Evolutionary conservation across 2,888 invertebrate species (phyloP).

Genomic region (Polymixis lichenea): DNA sequence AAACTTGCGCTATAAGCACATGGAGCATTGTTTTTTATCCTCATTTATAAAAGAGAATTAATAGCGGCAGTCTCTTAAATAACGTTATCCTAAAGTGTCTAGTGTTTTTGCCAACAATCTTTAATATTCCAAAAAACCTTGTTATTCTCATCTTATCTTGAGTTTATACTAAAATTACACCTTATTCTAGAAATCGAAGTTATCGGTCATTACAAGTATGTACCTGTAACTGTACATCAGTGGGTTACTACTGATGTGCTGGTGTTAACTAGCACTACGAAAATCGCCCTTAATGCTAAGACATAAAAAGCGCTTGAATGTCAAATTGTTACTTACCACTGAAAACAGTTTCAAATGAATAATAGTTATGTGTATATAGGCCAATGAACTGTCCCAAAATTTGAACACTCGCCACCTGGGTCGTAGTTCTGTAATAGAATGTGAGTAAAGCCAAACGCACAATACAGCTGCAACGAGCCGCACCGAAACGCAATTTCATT

Average conservation of each 20-base stretch:
- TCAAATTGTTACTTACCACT: background rate
- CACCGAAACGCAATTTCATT: background rate
- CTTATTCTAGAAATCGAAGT: background rate
- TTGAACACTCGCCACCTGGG: conserved; percentile 20
- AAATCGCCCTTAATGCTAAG: background rate
- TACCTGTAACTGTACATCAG: background rate
- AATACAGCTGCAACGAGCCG: background rate
- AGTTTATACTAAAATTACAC: background rate
- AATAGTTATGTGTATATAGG: background rate
- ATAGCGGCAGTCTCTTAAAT: conserved; percentile 45
- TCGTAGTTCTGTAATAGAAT: conserved; percentile 7
- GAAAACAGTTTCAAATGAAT: conserved; percentile 4
- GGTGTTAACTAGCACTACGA: background rate
- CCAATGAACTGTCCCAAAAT: conserved; percentile 12
- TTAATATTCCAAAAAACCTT: background rate
- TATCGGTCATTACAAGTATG: background rate
- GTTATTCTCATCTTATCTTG: background rate
- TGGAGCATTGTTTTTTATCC: conserved; percentile 36
- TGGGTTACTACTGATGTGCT: no score
- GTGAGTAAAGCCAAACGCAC: background rate
- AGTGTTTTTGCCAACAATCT: conserved; percentile 50
- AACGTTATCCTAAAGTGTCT: conserved; percentile 37
- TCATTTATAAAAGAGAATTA: conserved; percentile 53
- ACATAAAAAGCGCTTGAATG: background rate
- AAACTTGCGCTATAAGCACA: conserved; percentile 2